phyloP scores from a whole-genome alignment of 2,113 vertebrate species.

The Paradisaea rubra region DNA sequence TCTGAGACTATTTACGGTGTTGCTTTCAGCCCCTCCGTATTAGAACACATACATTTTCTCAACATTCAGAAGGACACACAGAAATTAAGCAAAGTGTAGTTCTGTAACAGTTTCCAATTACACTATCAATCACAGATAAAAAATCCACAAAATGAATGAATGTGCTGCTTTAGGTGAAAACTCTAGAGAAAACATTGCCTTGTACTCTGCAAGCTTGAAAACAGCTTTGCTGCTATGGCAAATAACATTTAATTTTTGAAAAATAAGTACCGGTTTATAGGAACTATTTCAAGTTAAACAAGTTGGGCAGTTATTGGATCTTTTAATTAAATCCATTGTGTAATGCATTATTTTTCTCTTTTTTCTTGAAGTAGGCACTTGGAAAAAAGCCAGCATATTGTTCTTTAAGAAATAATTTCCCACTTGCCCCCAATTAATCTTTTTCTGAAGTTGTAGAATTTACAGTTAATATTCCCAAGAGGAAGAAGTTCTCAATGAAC shows the following conservation, averaged over 20 bases:
- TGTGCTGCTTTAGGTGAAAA: neutral
- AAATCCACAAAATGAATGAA: neutral
- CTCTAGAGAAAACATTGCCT: neutral
- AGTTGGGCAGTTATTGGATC: neutral
- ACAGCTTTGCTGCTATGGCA: neutral
- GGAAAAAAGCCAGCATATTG: neutral
- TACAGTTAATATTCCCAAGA: neutral
- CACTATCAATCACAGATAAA: neutral
- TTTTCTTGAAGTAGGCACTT: neutral
- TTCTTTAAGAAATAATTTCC: neutral
- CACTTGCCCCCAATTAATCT: neutral
- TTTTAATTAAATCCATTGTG: neutral
- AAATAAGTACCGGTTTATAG: neutral
- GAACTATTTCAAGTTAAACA: neutral
- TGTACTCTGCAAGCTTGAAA: neutral
- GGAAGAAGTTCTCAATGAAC: neutral
- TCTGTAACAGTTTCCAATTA: neutral
- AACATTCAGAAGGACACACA: neutral
- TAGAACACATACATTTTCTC: neutral
- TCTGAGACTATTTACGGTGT: neutral
- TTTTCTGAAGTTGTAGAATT: neutral
- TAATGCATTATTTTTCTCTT: neutral
- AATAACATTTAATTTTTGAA: neutral
- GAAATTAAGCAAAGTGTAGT: neutral
- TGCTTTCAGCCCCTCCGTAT: neutral